Evolutionary conservation across 2,797 vertebrate genomes (phyloP).

Genomic region (Gouania willdenowi): DNA sequence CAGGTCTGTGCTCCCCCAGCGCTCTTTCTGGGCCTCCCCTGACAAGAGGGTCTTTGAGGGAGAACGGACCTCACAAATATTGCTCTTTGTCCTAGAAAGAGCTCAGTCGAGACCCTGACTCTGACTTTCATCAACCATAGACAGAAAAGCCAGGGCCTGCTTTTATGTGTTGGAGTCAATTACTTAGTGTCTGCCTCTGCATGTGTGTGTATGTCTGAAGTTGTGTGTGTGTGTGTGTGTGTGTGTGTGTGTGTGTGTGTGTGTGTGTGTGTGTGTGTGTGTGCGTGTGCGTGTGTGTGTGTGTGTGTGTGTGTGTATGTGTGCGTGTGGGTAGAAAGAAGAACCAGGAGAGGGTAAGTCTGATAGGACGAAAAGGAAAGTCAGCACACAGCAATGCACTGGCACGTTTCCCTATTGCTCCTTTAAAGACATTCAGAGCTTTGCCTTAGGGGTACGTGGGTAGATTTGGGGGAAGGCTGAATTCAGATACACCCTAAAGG

Average conservation of each 20-base stretch:
- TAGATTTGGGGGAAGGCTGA: conserved; percentile 66
- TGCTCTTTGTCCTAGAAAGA: conserved; percentile 70
- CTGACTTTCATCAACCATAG: conserved; percentile 75
- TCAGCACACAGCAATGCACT: conserved; percentile 60
- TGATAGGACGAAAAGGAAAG: conserved; percentile 57
- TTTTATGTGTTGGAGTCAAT: conserved; percentile 64
- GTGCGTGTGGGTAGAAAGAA: conserved; percentile 30
- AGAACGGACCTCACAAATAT: conserved; percentile 77
- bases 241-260: neutral
- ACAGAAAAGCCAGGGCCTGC: conserved; percentile 63
- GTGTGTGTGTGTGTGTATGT: conserved; percentile 11
- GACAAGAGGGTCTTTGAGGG: conserved; percentile 79
- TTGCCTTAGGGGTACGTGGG: conserved; percentile 72
- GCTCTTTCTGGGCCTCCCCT: conserved; percentile 81
- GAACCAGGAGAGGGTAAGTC: conserved; percentile 45
- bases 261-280: conserved; percentile 27
- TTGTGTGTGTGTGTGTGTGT: conserved; percentile 17
- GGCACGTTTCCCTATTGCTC: conserved; percentile 66
- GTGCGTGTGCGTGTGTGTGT: conserved; percentile 21
- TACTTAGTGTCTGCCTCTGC: conserved; percentile 35
- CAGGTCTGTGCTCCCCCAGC: conserved; percentile 78
- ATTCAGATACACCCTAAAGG: conserved; percentile 66
- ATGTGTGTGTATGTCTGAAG: conserved; percentile 8
- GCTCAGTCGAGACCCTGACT: conserved; percentile 64
- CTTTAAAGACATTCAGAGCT: conserved; percentile 69